phyloP scores from a whole-genome alignment of 2,888 invertebrate species.

The Serrognathus titanus region DNA sequence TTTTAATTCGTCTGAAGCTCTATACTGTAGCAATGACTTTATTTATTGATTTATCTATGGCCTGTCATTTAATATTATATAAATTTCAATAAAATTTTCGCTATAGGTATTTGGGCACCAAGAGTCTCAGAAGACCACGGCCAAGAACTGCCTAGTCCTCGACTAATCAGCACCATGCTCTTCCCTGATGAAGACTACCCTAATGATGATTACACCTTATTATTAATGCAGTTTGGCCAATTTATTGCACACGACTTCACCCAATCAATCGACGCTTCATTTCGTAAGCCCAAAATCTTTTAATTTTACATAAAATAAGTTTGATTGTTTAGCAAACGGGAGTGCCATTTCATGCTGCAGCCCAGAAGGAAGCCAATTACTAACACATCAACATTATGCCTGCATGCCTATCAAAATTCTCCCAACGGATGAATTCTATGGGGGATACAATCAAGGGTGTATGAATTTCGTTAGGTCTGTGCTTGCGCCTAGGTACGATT shows the following conservation, averaged over 20 bases:
- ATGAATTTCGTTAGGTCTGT: conserved; percentile 71
- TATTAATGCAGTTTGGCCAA: conserved; percentile 79
- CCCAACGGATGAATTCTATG: conserved; percentile 59
- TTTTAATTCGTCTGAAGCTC: no score
- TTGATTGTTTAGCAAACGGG: conserved; percentile 56
- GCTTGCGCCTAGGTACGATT: conserved; percentile 63
- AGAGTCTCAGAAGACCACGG: conserved; percentile 54
- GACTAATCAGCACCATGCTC: conserved; percentile 63
- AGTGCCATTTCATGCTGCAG: conserved; percentile 72
- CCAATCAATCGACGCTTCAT: conserved; percentile 66
- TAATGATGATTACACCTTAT: conserved; percentile 61
- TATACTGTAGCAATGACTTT: no score
- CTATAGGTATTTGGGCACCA: conserved; percentile 59
- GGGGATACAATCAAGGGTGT: conserved; percentile 58
- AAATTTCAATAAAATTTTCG: no score
- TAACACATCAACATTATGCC: conserved; percentile 61
- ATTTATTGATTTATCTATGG: no score
- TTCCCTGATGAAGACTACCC: conserved; percentile 59
- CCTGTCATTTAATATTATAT: no score
- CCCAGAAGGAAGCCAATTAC: conserved; percentile 53
- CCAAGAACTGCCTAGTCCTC: conserved; percentile 60
- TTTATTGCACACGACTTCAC: conserved; percentile 74
- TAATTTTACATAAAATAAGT: background rate
- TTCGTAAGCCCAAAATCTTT: conserved; percentile 51
- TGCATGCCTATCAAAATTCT: conserved; percentile 66